These are phyloP conservation scores for Drosophila algonquin DNA, from an alignment of 2,888 invertebrate species.

Conservation along the genomic window DNA sequence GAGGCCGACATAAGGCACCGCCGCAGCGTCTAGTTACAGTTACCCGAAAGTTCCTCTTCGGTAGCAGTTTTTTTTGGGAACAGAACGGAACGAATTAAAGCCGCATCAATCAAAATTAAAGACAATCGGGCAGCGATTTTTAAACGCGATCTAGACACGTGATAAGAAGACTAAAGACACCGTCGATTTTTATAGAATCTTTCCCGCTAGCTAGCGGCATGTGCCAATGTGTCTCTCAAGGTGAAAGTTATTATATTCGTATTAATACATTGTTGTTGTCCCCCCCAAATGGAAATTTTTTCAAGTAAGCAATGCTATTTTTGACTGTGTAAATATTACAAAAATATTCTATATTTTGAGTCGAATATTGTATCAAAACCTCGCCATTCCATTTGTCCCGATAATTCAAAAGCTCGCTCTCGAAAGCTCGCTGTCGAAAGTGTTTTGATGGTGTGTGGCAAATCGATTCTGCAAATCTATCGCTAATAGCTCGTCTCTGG, in stretches of 20 bases:
- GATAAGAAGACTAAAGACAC: conserved; percentile 25
- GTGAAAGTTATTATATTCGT: conserved; percentile 66
- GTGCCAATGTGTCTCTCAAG: conserved; percentile 50
- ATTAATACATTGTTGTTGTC: conserved; percentile 44
- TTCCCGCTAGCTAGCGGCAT: conserved; percentile 11
- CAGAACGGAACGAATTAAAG: conserved; percentile 43
- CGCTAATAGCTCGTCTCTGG: neutral
- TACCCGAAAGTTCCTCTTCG: conserved; percentile 37
- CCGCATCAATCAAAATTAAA: conserved; percentile 77
- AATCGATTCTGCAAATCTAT: neutral
- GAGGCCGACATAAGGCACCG: conserved; percentile 25
- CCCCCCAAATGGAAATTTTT: neutral
- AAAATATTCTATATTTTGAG: neutral
- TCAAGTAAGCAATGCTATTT: neutral
- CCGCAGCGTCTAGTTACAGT: conserved; percentile 37
- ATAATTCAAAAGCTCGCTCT: too few species aligned
- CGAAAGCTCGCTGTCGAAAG: neutral
- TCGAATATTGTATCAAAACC: neutral
- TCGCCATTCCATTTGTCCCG: neutral
- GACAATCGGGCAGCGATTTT: conserved; percentile 43
- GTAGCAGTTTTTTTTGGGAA: conserved; percentile 43
- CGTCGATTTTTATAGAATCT: conserved; percentile 16
- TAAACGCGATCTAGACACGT: conserved; percentile 36
- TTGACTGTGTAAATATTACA: neutral
- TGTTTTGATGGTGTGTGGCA: neutral